Conservation (phyloP, 1,140 invertebrate species). For the Sitophilus oryzae region DNA sequence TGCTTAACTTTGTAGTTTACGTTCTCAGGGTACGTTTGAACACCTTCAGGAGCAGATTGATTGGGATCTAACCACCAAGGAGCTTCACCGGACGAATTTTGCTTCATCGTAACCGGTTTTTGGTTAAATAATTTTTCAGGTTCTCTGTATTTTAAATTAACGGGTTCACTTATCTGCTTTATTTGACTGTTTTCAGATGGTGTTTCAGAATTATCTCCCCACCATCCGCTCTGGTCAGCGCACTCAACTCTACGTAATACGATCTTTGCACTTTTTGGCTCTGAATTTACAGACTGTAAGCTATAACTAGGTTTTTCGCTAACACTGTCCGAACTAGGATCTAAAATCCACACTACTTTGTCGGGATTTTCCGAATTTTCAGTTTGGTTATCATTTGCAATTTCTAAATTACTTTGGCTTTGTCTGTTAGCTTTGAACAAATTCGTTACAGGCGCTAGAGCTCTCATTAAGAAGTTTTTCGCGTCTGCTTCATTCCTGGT, state of each 20-base stretch:
- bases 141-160: slow-evolving; percentile 17
- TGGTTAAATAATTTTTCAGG: too few relatives aligned
- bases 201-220: slow-evolving; percentile 10
- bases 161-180: slow-evolving; percentile 17
- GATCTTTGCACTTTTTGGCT: slow-evolving; percentile 20
- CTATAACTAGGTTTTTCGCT: background rate
- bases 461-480: slow-evolving; percentile 64
- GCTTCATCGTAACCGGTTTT: slow-evolving; percentile 2
- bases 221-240: slow-evolving; percentile 1
- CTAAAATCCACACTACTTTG: slow-evolving; percentile 32
- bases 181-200: slow-evolving; percentile 8
- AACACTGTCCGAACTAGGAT: slow-evolving; percentile 17
- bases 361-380: slow-evolving; percentile 16
- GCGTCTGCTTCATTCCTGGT: slow-evolving; percentile 55
- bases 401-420: background rate
- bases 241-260: slow-evolving; percentile 18
- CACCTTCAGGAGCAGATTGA: slow-evolving; percentile 1
- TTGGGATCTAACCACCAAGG: slow-evolving; percentile 23
- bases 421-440: slow-evolving; percentile 53
- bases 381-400: background rate
- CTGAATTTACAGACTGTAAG: background rate
- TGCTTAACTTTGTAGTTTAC: slow-evolving; percentile 43
- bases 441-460: slow-evolving; percentile 60
- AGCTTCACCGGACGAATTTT: slow-evolving; percentile 13
- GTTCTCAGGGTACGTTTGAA: slow-evolving; percentile 4